Evolutionary conservation across 2,797 vertebrate species (phyloP).

Genomic region (Acanthiza pusilla): DNA sequence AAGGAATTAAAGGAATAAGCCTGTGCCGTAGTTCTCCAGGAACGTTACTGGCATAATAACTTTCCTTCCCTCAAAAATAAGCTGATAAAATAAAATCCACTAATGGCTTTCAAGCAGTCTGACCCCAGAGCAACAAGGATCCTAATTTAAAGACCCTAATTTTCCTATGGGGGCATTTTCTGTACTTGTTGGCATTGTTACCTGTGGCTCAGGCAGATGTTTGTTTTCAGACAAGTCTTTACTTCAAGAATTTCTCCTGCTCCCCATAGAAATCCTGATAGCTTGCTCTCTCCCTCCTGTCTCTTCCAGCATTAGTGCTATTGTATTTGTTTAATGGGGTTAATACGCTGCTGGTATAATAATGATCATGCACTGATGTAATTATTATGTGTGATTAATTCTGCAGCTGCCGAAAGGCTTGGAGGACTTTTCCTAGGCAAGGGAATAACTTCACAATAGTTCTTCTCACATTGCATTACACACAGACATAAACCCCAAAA

Average conservation of each 20-base stretch:
- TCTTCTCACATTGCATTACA: slow-evolving; percentile 40
- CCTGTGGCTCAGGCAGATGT: background rate
- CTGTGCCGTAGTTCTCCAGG: background rate
- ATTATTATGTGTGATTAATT: slow-evolving; percentile 69
- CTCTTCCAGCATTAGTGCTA: slow-evolving; percentile 19
- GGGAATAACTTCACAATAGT: slow-evolving; percentile 49
- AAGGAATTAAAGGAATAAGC: background rate
- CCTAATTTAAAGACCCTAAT: background rate
- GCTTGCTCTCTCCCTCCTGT: background rate
- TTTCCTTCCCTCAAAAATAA: background rate
- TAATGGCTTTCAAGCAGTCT: background rate
- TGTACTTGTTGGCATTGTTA: background rate
- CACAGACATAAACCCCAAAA: background rate
- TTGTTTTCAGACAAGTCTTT: background rate
- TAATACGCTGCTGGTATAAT: slow-evolving; percentile 67
- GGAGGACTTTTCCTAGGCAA: slow-evolving; percentile 26
- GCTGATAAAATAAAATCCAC: background rate
- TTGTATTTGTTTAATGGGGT: slow-evolving; percentile 68
- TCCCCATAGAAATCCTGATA: background rate
- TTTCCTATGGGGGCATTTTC: background rate
- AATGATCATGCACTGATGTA: slow-evolving; percentile 49
- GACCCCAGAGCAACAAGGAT: background rate
- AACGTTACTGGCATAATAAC: background rate
- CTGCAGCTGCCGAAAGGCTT: slow-evolving; percentile 46
- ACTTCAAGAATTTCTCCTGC: background rate